phyloP scores from a whole-genome alignment of 2,888 invertebrate species.

The Panorpa germanica region DNA sequence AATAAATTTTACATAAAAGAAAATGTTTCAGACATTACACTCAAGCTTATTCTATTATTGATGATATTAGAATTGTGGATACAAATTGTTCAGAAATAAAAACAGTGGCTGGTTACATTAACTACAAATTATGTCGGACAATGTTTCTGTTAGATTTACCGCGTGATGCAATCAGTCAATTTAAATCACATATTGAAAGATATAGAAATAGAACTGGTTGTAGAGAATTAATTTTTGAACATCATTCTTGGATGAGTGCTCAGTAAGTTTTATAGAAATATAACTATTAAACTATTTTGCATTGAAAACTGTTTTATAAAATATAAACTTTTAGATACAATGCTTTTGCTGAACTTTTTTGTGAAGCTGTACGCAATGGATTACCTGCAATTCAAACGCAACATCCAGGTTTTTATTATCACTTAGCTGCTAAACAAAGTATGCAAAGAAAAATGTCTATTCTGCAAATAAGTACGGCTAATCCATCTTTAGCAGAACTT shows the following conservation, averaged over 20 bases:
- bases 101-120: constrained; percentile 86
- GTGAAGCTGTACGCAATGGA: constrained; percentile 83
- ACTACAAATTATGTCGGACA: constrained; percentile 85
- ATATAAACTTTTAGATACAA: constrained; percentile 39
- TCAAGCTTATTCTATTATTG: constrained; percentile 76
- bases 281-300: not conserved
- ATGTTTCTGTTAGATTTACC: constrained; percentile 79
- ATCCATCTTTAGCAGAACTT: constrained; percentile 26
- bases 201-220: constrained; percentile 69
- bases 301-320: constrained; percentile 9
- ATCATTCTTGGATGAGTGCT: constrained; percentile 86
- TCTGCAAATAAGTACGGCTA: constrained; percentile 47
- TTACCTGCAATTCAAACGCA: constrained; percentile 87
- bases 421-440: constrained; percentile 83
- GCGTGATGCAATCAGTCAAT: constrained; percentile 87
- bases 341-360: constrained; percentile 88
- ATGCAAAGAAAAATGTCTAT: constrained; percentile 56
- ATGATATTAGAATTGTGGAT: constrained; percentile 77
- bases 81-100: constrained; percentile 86
- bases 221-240: constrained; percentile 78
- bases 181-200: constrained; percentile 77
- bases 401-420: constrained; percentile 94
- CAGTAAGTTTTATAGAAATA: constrained; percentile 57
- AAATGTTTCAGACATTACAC: constrained; percentile 45
- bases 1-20: constrained; percentile 7